Evolutionary conservation across 2,113 vertebrate species (phyloP), one percentile per base, ranked within the genome.

Genomic region (Canis aureus): DNA sequence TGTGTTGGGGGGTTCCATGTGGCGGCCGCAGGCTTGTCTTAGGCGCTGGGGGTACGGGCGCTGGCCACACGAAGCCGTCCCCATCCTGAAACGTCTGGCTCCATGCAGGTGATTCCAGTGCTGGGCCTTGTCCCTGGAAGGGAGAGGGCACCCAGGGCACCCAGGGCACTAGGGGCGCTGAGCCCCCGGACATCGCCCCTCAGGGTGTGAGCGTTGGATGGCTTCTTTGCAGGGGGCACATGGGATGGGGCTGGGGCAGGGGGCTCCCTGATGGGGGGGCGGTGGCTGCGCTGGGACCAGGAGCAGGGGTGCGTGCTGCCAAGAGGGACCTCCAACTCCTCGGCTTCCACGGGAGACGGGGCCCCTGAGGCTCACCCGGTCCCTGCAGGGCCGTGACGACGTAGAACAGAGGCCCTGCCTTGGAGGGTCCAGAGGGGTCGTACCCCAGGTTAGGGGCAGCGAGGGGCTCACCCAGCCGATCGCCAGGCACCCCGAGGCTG

Each of bases 381-480:
- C 0, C 53, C 23, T 60, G 22, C 10, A 64, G 22, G 17, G 2
- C 17, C 4, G 3, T 62, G 32, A 32, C 51, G 2, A 3, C 29
- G 2, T 16, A 27, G 43, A 19, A 2, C 0, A 3, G 19, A 8
- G 27, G n/a, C 59, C 73, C 19, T 3, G 11, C 59, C 35, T 10
- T 12, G 35, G 66, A 27, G 57, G 82, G n/a, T 38, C 27, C 51
- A 82, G 71, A 57, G 49, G 78, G 55, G 35, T 19, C 17, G 1
- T 19, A 1, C 11, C 11, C 27, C 17, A 66, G n/a, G n/a, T 53
- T 13, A 15, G n/a, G 19, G 38, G 38, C n/a, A n/a, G 22, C 4
- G 19, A 15, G 8, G 20, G 29, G 38, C 22, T 78, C 38, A 6
- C 22, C 2, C 25, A 3, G 38, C 4, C 8, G 0, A 25, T 3